Conservation (phyloP, 2,113 vertebrate genomes). For the Aphyosemion australe region DNA sequence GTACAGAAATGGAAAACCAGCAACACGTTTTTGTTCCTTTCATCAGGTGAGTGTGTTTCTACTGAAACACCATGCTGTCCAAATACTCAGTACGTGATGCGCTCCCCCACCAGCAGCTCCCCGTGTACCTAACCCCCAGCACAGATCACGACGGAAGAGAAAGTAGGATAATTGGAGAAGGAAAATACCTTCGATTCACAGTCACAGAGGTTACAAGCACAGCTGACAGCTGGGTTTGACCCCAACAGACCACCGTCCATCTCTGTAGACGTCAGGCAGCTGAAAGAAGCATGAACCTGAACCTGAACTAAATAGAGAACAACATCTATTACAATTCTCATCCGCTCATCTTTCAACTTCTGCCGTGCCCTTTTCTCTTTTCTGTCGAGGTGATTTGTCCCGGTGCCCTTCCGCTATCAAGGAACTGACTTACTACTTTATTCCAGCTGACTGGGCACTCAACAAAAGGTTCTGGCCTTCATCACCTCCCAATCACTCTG, state of each 20-base stretch:
- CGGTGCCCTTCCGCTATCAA: constrained; percentile 48
- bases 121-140: constrained; percentile 35
- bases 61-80: constrained; percentile 16
- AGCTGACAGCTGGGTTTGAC: constrained; percentile 59
- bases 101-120: neutral
- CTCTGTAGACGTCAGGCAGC: constrained; percentile 42
- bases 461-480: constrained; percentile 54
- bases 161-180: constrained; percentile 29
- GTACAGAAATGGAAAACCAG: no score
- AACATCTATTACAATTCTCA: constrained; percentile 67
- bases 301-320: constrained; percentile 64
- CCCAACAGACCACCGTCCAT: constrained; percentile 43
- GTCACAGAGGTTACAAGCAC: constrained; percentile 46
- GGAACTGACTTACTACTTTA: constrained; percentile 57
- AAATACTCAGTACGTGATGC: neutral
- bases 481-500: constrained; percentile 38
- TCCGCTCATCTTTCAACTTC: constrained; percentile 68
- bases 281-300: constrained; percentile 47
- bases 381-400: constrained; percentile 63
- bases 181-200: constrained; percentile 42
- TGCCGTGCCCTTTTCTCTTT: constrained; percentile 59
- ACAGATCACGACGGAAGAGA: constrained; percentile 29
- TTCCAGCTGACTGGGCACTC: constrained; percentile 67
- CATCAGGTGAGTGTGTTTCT: neutral
- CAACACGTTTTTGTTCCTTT: no score